Percentiles rank a stretch among this genome's conserved stretches.
Evolutionary conservation across 2,888 invertebrate species (phyloP).

Genomic region (Meiosimyza decipiens): DNA sequence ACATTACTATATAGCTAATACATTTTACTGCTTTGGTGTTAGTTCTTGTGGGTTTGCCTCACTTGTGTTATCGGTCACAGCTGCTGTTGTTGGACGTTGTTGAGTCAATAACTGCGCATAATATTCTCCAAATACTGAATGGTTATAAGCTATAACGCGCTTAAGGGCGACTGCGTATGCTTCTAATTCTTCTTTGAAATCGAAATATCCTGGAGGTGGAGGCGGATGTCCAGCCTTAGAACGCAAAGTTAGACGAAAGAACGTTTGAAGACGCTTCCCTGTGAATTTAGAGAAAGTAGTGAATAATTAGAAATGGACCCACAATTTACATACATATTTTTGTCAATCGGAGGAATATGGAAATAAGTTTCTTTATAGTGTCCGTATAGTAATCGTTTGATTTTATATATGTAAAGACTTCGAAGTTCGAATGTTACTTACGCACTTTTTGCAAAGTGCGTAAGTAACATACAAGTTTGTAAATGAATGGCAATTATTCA

Average conservation of each 20-base stretch:
- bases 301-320: too few relatives aligned
- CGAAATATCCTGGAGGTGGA: constrained; percentile 63
- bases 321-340: too few relatives aligned
- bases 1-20: background rate
- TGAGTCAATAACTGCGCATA: constrained; percentile 60
- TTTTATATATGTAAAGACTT: too few relatives aligned
- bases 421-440: too few relatives aligned
- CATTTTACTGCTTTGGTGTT: background rate
- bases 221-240: constrained; percentile 53
- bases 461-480: too few relatives aligned
- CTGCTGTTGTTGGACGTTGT: constrained; percentile 34
- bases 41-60: background rate
- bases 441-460: too few relatives aligned
- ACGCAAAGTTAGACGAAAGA: constrained; percentile 59
- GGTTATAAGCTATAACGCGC: constrained; percentile 64
- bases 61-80: constrained; percentile 15
- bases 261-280: constrained; percentile 64
- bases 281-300: background rate
- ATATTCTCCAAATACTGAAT: constrained; percentile 65
- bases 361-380: too few relatives aligned
- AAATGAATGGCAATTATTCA: too few relatives aligned
- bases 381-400: too few relatives aligned
- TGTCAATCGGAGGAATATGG: too few relatives aligned
- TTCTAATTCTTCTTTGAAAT: constrained; percentile 62
- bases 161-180: constrained; percentile 60